Evolutionary conservation across 2,797 vertebrate species (phyloP), one percentile per base, ranked within the genome.

Genomic region (Gallinago stenura): DNA sequence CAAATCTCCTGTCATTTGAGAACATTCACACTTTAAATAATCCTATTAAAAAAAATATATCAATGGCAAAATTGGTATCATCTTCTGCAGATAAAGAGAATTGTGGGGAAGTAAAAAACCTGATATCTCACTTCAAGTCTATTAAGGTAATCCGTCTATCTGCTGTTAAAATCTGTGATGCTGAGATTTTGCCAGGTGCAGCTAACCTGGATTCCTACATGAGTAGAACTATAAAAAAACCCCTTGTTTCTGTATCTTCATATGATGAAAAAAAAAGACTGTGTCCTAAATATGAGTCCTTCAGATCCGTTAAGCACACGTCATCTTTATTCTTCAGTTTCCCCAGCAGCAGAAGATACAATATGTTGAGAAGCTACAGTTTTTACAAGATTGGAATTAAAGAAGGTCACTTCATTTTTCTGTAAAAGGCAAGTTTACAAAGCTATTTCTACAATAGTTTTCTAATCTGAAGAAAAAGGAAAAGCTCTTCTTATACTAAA

Each of bases 391-490:
- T 12, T 71, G 31, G 31, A 88, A 71, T 54, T 56, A n/a, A 66
- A 83, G 46, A 72, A 50, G 50, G 25, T 33, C 9, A 28, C 30
- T 77, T 79, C 9, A n/a, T 87, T 33, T 33, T 84, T 43, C 39
- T 79, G 46, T 54, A 51, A 62, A 89, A 85, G 16, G 6, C 33
- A 77, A 71, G 53, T 60, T 83, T 83, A 57, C 45, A 78, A 62
- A 80, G 31, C 31, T 66, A 7, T 73, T 80, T 79, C 73, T 64
- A 58, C 81, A 87, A 35, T 12, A 68, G 14, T 88, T 65, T 79
- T 87, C 73, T 87, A 35, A 76, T 8, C 18, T 89, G 78, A 87
- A 91, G 82, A 89, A 68, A 87, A 87, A 88, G 57, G 66, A 85
- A 94, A 60, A 31, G 16, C 14, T 95, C 54, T 57, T 77, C 37